Conservation (phyloP, 2,888 invertebrate species). For the Pachymerium ferrugineum region DNA sequence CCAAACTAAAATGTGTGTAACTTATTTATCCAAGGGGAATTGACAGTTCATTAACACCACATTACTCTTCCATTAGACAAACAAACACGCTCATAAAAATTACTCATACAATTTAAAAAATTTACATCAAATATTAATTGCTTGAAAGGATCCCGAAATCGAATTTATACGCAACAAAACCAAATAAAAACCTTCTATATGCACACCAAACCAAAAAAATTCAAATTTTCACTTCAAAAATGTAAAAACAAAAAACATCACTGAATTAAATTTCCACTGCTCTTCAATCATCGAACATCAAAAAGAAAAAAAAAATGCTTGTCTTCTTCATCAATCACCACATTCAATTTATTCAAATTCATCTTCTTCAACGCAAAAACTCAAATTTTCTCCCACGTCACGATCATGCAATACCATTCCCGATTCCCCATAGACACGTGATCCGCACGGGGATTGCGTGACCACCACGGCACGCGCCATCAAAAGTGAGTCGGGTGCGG, state of each 20-base stretch:
- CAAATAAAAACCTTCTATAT: no score
- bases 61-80: slow-evolving; percentile 5
- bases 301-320: no score
- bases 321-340: neutral
- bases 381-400: neutral
- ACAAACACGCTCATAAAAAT: neutral
- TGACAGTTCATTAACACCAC: slow-evolving; percentile 9
- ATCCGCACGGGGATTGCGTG: slow-evolving; percentile 2
- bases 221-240: no score
- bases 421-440: neutral
- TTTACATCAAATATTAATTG: neutral
- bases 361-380: neutral
- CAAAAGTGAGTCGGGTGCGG: slow-evolving; percentile 3
- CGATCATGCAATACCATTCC: neutral
- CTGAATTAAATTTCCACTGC: no score
- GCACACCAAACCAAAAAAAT: no score
- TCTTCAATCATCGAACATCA: no score
- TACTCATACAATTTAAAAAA: neutral
- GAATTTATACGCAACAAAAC: no score
- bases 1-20: neutral
- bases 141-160: no score
- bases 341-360: neutral
- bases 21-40: neutral
- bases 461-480: slow-evolving; percentile 6
- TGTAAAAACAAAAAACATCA: neutral